Conservation (phyloP, 2,888 invertebrate species). For the Lamellibrachia satsuma region DNA sequence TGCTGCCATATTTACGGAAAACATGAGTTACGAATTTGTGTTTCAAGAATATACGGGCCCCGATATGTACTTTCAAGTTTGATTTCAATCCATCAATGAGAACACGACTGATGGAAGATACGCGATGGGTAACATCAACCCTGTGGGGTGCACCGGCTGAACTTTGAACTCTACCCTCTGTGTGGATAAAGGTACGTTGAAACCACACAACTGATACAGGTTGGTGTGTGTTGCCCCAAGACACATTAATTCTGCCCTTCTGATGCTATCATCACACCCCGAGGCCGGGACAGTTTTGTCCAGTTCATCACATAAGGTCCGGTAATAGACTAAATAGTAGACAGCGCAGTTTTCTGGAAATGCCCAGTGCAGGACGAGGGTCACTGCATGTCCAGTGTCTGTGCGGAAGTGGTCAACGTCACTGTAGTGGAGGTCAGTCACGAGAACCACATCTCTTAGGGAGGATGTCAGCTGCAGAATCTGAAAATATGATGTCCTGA, state of each 20-base stretch:
- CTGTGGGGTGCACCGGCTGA: not conserved
- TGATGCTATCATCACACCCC: not conserved
- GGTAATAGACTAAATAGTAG: not conserved
- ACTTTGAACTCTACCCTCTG: slow-evolving; percentile 3
- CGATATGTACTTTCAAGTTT: not conserved
- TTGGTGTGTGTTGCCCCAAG: not conserved
- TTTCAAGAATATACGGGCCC: no score
- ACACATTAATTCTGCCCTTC: not conserved
- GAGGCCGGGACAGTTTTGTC: not conserved
- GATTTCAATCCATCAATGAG: not conserved
- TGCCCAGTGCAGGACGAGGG: not conserved
- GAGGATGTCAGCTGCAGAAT: not conserved
- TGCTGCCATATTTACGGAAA: no score
- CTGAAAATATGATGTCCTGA: not conserved
- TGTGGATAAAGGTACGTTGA: not conserved
- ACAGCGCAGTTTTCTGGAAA: not conserved
- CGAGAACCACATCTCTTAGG: not conserved
- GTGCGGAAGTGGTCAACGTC: not conserved
- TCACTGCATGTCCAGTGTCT: not conserved
- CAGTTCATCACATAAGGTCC: not conserved
- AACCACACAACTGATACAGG: not conserved
- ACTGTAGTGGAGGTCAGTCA: not conserved
- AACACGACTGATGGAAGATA: not conserved
- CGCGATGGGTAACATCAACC: not conserved
- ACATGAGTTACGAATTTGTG: no score